Percentiles rank a stretch among this genome's conserved stretches.
phyloP scores from a whole-genome alignment of 2,888 invertebrate genomes.

The Pharmacophagus antenor region DNA sequence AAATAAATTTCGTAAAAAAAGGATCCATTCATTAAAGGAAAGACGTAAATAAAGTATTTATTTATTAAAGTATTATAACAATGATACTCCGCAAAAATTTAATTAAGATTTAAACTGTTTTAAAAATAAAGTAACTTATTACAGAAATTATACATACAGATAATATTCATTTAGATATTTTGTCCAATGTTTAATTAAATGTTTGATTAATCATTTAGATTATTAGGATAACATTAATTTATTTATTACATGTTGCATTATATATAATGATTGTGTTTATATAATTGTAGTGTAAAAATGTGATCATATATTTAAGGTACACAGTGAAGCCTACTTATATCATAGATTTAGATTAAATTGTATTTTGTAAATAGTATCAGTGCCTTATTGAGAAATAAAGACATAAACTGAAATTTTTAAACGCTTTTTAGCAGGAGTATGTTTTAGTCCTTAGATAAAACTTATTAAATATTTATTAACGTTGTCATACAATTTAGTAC shows the following conservation, averaged over 20 bases:
- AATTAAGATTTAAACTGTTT: too few species aligned
- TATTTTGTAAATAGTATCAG: slow-evolving; percentile 44
- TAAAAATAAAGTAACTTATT: too few species aligned
- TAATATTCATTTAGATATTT: background rate
- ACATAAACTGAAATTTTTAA: background rate
- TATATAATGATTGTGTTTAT: slow-evolving; percentile 13
- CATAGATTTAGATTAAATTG: slow-evolving; percentile 32
- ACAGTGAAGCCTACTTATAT: slow-evolving; percentile 40
- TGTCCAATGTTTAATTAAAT: too few species aligned
- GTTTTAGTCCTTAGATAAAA: background rate
- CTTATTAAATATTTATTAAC: too few species aligned
- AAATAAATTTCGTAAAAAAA: background rate
- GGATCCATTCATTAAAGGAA: background rate
- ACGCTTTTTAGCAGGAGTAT: too few species aligned
- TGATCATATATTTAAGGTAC: slow-evolving; percentile 34
- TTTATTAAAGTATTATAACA: background rate
- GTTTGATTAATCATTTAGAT: too few species aligned
- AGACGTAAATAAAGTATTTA: background rate
- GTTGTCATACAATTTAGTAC: too few species aligned
- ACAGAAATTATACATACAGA: background rate
- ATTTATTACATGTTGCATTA: slow-evolving; percentile 20
- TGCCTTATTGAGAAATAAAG: slow-evolving; percentile 36
- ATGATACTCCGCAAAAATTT: background rate
- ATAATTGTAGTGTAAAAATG: slow-evolving; percentile 33
- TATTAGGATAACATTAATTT: slow-evolving; percentile 29